phyloP scores from a whole-genome alignment of 2,113 vertebrate species.

The Sphyrna mokarran region DNA sequence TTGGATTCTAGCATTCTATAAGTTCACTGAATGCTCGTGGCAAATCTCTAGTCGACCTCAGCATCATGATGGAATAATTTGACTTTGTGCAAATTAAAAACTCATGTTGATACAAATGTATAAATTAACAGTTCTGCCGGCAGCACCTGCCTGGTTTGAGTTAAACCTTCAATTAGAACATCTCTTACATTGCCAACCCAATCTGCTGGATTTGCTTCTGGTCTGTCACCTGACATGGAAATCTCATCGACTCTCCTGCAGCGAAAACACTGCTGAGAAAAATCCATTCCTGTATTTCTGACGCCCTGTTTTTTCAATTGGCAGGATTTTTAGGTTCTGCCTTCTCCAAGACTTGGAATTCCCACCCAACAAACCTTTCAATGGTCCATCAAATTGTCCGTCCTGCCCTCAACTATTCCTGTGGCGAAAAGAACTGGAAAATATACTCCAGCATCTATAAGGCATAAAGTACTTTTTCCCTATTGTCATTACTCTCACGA shows the following conservation, averaged over 20 bases:
- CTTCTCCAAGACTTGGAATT: no score
- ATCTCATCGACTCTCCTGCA: not conserved
- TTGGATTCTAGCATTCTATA: no score
- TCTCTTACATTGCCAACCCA: not conserved
- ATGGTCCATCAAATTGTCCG: no score
- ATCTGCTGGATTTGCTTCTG: not conserved
- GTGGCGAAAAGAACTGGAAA: no score
- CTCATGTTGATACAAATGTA: not conserved
- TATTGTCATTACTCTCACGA: not conserved
- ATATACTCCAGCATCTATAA: not conserved
- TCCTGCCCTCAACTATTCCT: no score
- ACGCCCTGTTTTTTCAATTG: not conserved
- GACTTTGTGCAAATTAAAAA: not conserved
- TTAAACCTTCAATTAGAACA: not conserved
- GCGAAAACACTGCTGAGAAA: not conserved
- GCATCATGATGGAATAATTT: no score
- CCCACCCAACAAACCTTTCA: no score
- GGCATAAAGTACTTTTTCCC: not conserved
- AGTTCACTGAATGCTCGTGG: no score
- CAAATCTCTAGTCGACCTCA: no score
- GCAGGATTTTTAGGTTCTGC: no score
- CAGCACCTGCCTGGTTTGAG: not conserved
- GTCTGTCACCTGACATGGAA: not conserved
- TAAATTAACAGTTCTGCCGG: not conserved
- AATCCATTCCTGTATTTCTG: not conserved